phyloP scores from a whole-genome alignment of 37 sponge, comb jelly and placozoan species.

The Lycopodina hypogea region DNA sequence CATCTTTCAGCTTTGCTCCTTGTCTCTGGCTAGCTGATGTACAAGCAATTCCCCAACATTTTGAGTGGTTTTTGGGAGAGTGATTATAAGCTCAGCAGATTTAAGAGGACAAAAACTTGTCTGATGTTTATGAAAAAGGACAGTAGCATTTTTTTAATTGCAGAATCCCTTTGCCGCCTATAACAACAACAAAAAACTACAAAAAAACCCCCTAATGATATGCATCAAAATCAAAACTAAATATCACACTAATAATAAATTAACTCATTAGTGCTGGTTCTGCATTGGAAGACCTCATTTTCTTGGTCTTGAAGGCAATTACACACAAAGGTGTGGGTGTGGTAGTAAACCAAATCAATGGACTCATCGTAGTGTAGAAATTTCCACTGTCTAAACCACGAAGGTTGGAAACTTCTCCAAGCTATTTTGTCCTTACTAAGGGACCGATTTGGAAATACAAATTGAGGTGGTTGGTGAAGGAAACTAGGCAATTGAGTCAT shows the following conservation, averaged over 20 bases:
- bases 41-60: conserved; percentile 57
- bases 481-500: too few species aligned
- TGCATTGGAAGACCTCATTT: conserved; percentile 14
- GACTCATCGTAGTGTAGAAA: conserved; percentile 54
- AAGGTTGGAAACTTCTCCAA: conserved; percentile 37
- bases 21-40: conserved; percentile 11
- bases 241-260: neutral
- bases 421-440: conserved; percentile 34
- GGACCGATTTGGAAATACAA: conserved; percentile 38
- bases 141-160: conserved; percentile 52
- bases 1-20: conserved; percentile 26
- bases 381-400: conserved; percentile 41
- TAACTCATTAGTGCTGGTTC: conserved; percentile 31
- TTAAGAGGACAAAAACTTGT: conserved; percentile 33
- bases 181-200: neutral
- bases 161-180: conserved; percentile 32
- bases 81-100: conserved; percentile 17
- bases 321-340: conserved; percentile 7
- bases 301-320: conserved; percentile 32
- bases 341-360: conserved; percentile 42
- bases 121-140: conserved; percentile 44
- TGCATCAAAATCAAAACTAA: neutral
- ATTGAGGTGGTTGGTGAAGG: conserved; percentile 22
- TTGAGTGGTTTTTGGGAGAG: conserved; percentile 32
- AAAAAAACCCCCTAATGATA: too few species aligned